Percentiles rank a stretch among this genome's conserved stretches.
Conservation (phyloP, 2,888 invertebrate species). For the Rhorus exstirpatorius region DNA sequence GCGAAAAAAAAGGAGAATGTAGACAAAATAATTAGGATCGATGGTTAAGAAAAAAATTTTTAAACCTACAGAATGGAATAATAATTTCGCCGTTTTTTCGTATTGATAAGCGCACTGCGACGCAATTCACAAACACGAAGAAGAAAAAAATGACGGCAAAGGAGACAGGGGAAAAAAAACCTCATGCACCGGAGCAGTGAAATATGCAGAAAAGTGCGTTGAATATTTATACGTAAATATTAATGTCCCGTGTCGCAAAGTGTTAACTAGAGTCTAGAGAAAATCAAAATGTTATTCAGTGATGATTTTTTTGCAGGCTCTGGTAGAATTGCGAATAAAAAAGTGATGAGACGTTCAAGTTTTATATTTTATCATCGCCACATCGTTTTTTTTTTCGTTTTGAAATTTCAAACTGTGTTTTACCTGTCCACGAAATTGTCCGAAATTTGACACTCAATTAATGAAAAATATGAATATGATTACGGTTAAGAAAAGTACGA, state of each 20-base stretch:
- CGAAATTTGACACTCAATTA: no score
- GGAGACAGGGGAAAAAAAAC: constrained; percentile 3
- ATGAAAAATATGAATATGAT: no score
- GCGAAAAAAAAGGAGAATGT: constrained; percentile 14
- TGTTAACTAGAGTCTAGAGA: constrained; percentile 8
- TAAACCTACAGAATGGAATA: constrained; percentile 49
- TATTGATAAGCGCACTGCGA: constrained; percentile 7
- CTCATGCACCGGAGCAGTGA: constrained; percentile 16
- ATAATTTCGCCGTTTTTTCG: neutral
- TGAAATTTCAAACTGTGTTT: no score
- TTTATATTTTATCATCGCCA: no score
- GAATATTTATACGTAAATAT: constrained; percentile 13
- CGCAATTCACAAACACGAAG: constrained; percentile 50
- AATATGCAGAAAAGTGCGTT: neutral
- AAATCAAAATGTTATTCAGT: constrained; percentile 5
- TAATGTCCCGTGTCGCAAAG: neutral
- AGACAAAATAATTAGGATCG: constrained; percentile 46
- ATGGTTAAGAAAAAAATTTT: constrained; percentile 68
- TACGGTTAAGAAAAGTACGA: no score
- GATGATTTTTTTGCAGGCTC: neutral
- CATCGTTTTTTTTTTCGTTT: no score
- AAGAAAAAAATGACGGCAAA: constrained; percentile 23
- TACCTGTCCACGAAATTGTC: no score
- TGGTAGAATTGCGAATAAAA: no score
- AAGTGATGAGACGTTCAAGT: no score